phyloP scores from a whole-genome alignment of 2,797 vertebrate species.

The Brachyrhaphis roseni region DNA sequence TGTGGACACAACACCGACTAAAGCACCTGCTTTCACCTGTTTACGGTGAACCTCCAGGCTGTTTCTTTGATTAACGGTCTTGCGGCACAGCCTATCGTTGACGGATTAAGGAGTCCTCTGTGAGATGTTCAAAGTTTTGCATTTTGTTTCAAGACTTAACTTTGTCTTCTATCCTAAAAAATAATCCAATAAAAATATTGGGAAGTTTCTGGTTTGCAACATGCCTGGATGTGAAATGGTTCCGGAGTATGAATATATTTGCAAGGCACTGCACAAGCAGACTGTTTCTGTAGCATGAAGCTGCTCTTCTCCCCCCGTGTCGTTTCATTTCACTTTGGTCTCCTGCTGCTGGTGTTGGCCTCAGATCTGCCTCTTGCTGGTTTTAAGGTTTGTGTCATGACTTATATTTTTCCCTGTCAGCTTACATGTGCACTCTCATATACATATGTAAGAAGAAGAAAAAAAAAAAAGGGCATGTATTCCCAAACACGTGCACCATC shows the following conservation, averaged over 20 bases:
- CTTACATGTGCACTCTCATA: background rate
- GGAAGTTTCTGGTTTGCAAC: background rate
- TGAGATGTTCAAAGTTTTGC: background rate
- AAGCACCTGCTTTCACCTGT: background rate
- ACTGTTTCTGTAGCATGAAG: background rate
- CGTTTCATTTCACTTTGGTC: slow-evolving; percentile 20
- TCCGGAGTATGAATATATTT: background rate
- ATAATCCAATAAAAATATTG: background rate
- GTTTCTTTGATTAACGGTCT: background rate
- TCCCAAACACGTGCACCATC: background rate
- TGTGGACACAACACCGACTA: background rate
- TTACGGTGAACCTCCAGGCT: background rate
- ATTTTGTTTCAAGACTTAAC: background rate
- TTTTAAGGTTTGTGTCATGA: slow-evolving; percentile 14
- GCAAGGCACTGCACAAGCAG: background rate
- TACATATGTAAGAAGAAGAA: background rate
- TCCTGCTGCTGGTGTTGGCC: background rate
- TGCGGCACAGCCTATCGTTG: background rate
- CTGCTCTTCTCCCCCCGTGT: background rate
- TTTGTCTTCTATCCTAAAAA: background rate
- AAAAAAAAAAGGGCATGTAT: background rate
- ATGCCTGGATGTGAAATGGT: background rate
- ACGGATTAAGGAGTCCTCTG: background rate
- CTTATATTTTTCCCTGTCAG: slow-evolving; percentile 15
- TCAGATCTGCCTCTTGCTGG: background rate